Conservation (phyloP, 2,888 invertebrate genomes). For the Tachina fera region DNA sequence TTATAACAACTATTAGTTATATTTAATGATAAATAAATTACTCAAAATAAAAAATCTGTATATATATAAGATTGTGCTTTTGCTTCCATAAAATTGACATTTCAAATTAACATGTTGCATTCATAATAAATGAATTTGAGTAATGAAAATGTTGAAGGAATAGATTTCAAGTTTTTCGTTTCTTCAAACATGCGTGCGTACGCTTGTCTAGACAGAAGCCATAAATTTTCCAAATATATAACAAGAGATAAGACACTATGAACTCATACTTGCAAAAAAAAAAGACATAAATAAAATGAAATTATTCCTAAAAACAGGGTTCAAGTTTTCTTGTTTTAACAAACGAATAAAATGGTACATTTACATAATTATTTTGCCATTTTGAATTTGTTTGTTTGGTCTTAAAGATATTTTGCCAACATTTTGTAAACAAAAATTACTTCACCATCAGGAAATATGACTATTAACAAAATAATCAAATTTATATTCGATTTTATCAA, state of each 20-base stretch:
- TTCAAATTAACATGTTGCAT: too few relatives aligned
- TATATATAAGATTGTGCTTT: too few relatives aligned
- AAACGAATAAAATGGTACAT: neutral
- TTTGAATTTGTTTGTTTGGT: neutral
- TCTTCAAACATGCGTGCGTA: neutral
- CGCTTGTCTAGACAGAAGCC: conserved; percentile 35
- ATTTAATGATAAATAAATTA: too few relatives aligned
- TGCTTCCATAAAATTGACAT: too few relatives aligned
- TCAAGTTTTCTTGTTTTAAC: neutral
- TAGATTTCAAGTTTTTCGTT: neutral
- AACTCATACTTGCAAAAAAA: neutral
- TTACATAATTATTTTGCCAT: conserved; percentile 3
- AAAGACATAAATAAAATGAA: neutral
- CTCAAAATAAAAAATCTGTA: too few relatives aligned
- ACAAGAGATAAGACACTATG: neutral
- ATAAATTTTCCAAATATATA: neutral
- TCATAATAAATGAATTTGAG: too few relatives aligned
- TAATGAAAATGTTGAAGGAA: too few relatives aligned
- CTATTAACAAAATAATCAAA: neutral
- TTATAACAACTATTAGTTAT: too few relatives aligned
- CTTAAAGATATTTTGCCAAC: neutral
- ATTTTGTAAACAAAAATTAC: conserved; percentile 1
- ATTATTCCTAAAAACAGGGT: neutral
- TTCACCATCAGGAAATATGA: neutral
- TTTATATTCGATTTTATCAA: conserved; percentile 1